These are phyloP conservation scores for Nasonia longicornis DNA, from an alignment of 1,140 invertebrate genomes.

Conservation along the genomic window DNA sequence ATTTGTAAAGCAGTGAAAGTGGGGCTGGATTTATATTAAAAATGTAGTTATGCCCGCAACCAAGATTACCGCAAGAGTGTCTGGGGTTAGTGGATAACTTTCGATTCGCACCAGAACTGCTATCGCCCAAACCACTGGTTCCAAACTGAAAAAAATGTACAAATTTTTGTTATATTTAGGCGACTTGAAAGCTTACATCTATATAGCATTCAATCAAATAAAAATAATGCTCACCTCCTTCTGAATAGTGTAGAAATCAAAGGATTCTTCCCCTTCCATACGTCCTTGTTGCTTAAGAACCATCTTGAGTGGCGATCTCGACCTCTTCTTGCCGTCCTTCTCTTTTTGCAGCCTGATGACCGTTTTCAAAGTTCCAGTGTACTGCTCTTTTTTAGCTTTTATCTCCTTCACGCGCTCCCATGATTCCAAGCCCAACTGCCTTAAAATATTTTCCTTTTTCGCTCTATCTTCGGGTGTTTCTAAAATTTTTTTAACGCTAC, in stretches of 20 bases:
- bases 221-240: constrained; percentile 74
- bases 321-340: constrained; percentile 72
- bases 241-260: constrained; percentile 80
- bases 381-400: constrained; percentile 66
- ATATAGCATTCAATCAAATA: not conserved
- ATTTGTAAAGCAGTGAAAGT: constrained; percentile 46
- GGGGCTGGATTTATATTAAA: constrained; percentile 60
- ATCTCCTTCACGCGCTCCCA: constrained; percentile 64
- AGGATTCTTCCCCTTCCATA: constrained; percentile 71
- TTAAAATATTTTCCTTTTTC: constrained; percentile 67
- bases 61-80: constrained; percentile 71
- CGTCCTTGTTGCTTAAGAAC: constrained; percentile 81
- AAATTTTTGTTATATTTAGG: constrained; percentile 49
- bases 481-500: constrained; percentile 56
- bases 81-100: constrained; percentile 71
- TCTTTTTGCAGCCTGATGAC: constrained; percentile 79
- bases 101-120: constrained; percentile 70
- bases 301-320: constrained; percentile 80
- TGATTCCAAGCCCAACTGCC: constrained; percentile 65
- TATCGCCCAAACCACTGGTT: constrained; percentile 68
- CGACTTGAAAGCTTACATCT: constrained; percentile 6
- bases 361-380: constrained; percentile 83
- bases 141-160: constrained; percentile 64
- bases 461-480: constrained; percentile 71
- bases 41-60: constrained; percentile 70